Evolutionary conservation across 1,140 invertebrate species (phyloP).

Genomic region (Aphelenchoides avenae): DNA sequence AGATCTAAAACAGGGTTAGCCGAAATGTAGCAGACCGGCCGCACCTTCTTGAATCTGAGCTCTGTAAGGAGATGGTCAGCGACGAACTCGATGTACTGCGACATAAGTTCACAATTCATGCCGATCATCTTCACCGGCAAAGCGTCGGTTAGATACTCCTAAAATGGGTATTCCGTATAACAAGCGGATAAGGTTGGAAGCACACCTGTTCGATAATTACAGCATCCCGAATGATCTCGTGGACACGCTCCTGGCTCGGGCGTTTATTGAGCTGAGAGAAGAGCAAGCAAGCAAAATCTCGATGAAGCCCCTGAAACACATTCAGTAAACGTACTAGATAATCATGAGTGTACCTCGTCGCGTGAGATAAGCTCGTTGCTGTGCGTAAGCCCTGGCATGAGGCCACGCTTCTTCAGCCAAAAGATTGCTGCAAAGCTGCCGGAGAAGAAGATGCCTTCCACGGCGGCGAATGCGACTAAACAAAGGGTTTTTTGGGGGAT

Average conservation of each 20-base stretch:
- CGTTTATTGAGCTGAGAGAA: conserved; percentile 93
- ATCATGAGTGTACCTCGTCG: too few species aligned
- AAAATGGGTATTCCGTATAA: conserved; percentile 1
- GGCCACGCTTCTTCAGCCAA: conserved; percentile 92
- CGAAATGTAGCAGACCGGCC: too few species aligned
- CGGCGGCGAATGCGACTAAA: conserved; percentile 94
- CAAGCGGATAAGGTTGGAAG: background rate
- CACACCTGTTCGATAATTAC: conserved; percentile 92
- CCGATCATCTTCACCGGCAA: conserved; percentile 87
- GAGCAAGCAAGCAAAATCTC: conserved; percentile 96
- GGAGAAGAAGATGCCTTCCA: conserved; percentile 73
- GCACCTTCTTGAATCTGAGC: conserved; percentile 76
- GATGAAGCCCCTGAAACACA: conserved; percentile 74
- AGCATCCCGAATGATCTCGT: conserved; percentile 82
- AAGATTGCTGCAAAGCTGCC: conserved; percentile 98
- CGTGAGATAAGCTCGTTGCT: conserved; percentile 97
- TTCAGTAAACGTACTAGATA: conserved; percentile 15
- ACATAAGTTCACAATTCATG: conserved; percentile 80
- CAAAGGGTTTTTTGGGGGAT: too few species aligned
- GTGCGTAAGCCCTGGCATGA: conserved; percentile 97
- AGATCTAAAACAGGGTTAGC: too few species aligned
- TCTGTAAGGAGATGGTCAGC: conserved; percentile 87
- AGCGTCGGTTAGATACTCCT: conserved; percentile 93
- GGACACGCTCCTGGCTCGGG: conserved; percentile 72
- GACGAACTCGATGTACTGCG: conserved; percentile 93